A percentile compares a stretch with the other conserved stretches of the same genome.
Evolutionary conservation across 1,140 invertebrate genomes (phyloP).

Genomic region (Luehdorfia chinensis): DNA sequence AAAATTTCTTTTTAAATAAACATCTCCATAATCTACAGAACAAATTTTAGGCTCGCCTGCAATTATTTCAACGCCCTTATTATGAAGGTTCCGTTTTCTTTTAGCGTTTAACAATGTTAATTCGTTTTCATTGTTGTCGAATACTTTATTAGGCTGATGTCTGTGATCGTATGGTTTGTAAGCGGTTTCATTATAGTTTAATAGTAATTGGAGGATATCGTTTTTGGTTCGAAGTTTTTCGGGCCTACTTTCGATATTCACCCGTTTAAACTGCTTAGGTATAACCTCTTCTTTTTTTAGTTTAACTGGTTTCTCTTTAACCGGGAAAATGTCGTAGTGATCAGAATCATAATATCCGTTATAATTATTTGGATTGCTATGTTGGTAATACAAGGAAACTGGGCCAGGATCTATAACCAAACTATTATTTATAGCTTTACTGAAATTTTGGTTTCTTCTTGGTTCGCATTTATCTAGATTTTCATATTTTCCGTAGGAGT

Average conservation of each 20-base stretch:
- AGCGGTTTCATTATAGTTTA: constrained; percentile 21
- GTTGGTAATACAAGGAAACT: neutral
- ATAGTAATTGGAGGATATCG: constrained; percentile 15
- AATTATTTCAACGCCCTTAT: constrained; percentile 8
- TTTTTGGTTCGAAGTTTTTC: constrained; percentile 26
- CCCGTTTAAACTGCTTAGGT: constrained; percentile 20
- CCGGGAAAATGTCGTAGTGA: constrained; percentile 55
- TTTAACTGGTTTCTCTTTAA: constrained; percentile 46
- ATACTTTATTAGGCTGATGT: constrained; percentile 1
- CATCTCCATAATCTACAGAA: constrained; percentile 36
- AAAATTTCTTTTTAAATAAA: constrained; percentile 30
- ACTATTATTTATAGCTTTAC: constrained; percentile 5
- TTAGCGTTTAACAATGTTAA: constrained; percentile 4
- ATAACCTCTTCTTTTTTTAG: constrained; percentile 19
- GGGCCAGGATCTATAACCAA: constrained; percentile 2
- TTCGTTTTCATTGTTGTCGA: constrained; percentile 6
- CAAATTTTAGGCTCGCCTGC: constrained; percentile 30
- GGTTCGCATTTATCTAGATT: constrained; percentile 44
- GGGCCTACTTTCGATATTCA: constrained; percentile 23
- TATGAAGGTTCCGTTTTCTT: constrained; percentile 17
- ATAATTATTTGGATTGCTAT: constrained; percentile 19
- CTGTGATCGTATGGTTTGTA: constrained; percentile 8
- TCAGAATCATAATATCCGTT: constrained; percentile 46
- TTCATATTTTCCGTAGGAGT: constrained; percentile 49
- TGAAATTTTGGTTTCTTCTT: constrained; percentile 16